Base-by-base conservation (phyloP, 2,113 vertebrate genomes). In the Ia io region DNA sequence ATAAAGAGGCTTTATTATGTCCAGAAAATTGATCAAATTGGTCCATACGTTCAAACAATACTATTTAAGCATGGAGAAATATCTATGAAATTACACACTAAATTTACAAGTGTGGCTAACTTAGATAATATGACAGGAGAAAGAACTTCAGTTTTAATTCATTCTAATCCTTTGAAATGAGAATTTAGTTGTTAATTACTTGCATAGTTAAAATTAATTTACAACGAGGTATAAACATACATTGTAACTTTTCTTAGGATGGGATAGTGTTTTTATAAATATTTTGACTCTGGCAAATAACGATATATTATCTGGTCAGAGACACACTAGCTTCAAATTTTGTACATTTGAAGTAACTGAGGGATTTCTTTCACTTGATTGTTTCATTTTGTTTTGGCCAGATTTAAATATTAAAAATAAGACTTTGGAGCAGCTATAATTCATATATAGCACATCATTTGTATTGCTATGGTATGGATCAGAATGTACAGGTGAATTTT, bases 331-430 rank as follows among this genome's bases (percentile, higher is more conserved):
- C 30, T 93, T 91, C 82, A 91, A 86, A 59, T 73, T 91, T 16
- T 51, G 3, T 69, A 78, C 3, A 71, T 67, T 40, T 82, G 32
- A 71, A 77, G 42, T 84, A 67, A 89, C 9, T 86, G 28, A 37
- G 8, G 2, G 14, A 5, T 86, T 79, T 53, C 2, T 84, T 94
- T 77, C 6, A 61, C 18, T 82, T 89, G 86, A 32, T 89, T 73
- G 22, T 70, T 56, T 56, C 53, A 56, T 56, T 56, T 56, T 56
- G 53, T 7, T 56, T 56, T 32, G 61, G 17, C 74, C 1, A 91
- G 10, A 70, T 78, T 86, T 91, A 77, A 89, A 84, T 73, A 84
- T 86, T 79, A 82, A 70, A 90, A 92, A 59, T 30, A 49, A 84
- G 67, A 91, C 12, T 59, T 90, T 79, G 37, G n/a, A 82, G 17